These are phyloP conservation scores for Coelinius sp. DNA, from an alignment of 2,888 invertebrate genomes.

Conservation along the genomic window DNA sequence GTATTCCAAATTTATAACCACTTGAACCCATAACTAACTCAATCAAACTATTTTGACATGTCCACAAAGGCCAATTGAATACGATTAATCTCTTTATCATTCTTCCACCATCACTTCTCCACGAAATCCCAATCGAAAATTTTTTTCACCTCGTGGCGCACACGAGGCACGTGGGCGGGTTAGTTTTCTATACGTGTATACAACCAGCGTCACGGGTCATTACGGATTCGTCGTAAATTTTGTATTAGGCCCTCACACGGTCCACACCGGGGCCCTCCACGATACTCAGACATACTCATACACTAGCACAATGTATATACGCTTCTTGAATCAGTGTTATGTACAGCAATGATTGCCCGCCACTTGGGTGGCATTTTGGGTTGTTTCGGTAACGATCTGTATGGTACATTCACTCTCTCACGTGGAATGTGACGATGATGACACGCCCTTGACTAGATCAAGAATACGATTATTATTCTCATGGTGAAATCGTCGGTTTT, in stretches of 20 bases:
- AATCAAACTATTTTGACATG: constrained; percentile 54
- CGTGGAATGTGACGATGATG: constrained; percentile 5
- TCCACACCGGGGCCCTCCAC: background rate
- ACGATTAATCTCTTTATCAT: constrained; percentile 60
- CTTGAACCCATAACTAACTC: background rate
- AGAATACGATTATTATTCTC: background rate
- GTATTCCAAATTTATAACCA: background rate
- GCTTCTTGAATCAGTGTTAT: constrained; percentile 37
- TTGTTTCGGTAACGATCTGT: constrained; percentile 30
- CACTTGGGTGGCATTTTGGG: constrained; percentile 49
- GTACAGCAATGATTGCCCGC: constrained; percentile 32
- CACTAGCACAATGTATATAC: constrained; percentile 41
- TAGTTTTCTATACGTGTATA: constrained; percentile 40
- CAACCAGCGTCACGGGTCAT: constrained; percentile 56
- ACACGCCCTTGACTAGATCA: background rate
- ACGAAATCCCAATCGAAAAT: background rate
- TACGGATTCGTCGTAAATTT: constrained; percentile 61
- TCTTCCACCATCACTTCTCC: constrained; percentile 27
- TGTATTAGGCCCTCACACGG: constrained; percentile 47
- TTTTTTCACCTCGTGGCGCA: constrained; percentile 24
- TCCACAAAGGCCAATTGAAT: constrained; percentile 50
- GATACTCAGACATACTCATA: constrained; percentile 22
- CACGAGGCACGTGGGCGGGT: constrained; percentile 43
- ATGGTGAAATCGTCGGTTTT: background rate
- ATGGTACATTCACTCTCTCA: constrained; percentile 28